These are phyloP conservation scores for Neodon shergylaensis DNA, from an alignment of 2,113 vertebrate species.

Conservation along the genomic window DNA sequence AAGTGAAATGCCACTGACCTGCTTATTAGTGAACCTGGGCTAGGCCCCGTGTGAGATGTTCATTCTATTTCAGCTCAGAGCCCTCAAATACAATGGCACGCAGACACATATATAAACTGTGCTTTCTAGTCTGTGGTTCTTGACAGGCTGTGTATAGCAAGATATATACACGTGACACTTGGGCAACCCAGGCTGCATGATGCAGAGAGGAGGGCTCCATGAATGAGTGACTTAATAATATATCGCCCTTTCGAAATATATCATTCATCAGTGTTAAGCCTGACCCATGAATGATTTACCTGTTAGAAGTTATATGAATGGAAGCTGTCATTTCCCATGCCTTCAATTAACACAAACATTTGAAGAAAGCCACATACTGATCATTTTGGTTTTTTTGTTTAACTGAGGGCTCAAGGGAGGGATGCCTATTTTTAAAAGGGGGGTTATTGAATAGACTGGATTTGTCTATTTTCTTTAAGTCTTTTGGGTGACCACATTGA, in stretches of 20 bases:
- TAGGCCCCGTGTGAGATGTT: fast-evolving
- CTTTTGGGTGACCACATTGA: neutral
- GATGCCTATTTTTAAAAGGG: neutral
- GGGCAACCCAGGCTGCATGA: neutral
- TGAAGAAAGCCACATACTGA: neutral
- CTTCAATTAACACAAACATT: neutral
- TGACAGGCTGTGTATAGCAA: no score
- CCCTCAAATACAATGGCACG: neutral
- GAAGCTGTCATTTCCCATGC: neutral
- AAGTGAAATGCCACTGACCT: fast-evolving
- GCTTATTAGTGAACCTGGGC: fast-evolving
- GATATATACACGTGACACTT: neutral
- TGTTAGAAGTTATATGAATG: neutral
- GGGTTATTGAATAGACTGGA: neutral
- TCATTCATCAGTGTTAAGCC: neutral
- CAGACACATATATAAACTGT: fast-evolving
- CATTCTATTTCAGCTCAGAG: neutral
- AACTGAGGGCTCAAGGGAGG: neutral
- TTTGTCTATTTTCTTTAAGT: neutral
- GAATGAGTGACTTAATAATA: neutral
- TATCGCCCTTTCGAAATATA: neutral
- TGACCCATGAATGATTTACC: neutral
- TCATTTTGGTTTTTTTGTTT: neutral
- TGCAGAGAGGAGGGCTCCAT: neutral
- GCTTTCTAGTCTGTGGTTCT: neutral